A percentile compares a stretch with the other conserved stretches of the same genome.
Evolutionary conservation across 2,888 invertebrate species (phyloP).

Genomic region (Dexiosoma caninum): DNA sequence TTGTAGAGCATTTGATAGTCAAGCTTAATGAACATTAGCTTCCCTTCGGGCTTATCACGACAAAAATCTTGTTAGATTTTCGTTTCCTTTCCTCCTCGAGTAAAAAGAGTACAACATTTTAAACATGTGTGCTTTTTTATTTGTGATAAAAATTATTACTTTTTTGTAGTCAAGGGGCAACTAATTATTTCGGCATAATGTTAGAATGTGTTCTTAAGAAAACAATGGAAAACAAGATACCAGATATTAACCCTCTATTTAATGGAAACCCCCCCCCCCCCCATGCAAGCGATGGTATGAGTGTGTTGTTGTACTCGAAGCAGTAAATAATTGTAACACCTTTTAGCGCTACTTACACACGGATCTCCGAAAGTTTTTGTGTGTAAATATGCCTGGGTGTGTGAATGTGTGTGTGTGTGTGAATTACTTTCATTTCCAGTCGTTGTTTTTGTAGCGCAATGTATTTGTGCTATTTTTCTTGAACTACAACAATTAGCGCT

Average conservation of each 20-base stretch:
- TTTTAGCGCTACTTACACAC: constrained; percentile 29
- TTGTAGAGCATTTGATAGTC: constrained; percentile 6
- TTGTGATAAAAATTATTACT: constrained; percentile 60
- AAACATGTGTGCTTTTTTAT: constrained; percentile 73
- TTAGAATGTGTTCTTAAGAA: constrained; percentile 58
- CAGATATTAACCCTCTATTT: constrained; percentile 33
- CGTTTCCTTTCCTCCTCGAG: neutral
- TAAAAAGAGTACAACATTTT: constrained; percentile 40
- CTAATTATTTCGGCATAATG: constrained; percentile 75
- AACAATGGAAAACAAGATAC: constrained; percentile 40
- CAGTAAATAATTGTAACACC: constrained; percentile 54
- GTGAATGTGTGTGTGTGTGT: neutral
- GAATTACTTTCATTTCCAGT: neutral
- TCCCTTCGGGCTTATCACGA: constrained; percentile 2
- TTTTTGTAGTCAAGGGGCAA: constrained; percentile 69
- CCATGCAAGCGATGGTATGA: neutral
- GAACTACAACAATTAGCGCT: constrained; percentile 67
- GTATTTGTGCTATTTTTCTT: constrained; percentile 33
- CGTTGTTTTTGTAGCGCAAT: neutral
- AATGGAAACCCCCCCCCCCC: neutral
- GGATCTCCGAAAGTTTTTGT: constrained; percentile 14
- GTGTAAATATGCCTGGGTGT: too few species aligned
- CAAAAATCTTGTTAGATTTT: constrained; percentile 39
- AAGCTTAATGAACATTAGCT: constrained; percentile 19
- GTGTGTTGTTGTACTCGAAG: constrained; percentile 7